These are phyloP conservation scores for Eciton burchellii DNA, from an alignment of 1,140 invertebrate genomes.

Conservation along the genomic window DNA sequence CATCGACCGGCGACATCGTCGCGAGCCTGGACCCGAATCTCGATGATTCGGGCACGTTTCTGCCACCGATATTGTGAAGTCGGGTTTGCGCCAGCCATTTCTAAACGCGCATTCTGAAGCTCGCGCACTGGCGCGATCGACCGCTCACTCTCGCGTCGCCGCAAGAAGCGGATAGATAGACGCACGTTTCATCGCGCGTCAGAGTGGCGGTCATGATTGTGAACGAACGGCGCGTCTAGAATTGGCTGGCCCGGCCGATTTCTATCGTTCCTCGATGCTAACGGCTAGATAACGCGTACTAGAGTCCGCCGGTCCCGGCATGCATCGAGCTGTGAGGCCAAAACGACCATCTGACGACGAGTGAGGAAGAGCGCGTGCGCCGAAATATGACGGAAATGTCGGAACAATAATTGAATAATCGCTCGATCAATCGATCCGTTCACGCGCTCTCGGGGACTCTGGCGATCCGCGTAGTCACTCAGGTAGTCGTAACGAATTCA, in stretches of 20 bases:
- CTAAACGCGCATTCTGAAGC: slow-evolving; percentile 69
- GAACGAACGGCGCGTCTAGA: slow-evolving; percentile 40
- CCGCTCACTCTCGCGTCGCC: slow-evolving; percentile 27
- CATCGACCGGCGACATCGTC: slow-evolving; percentile 84
- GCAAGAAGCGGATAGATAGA: neutral
- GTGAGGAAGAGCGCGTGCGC: slow-evolving; percentile 18
- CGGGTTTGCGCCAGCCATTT: slow-evolving; percentile 83
- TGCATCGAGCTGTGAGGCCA: slow-evolving; percentile 62
- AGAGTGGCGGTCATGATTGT: neutral
- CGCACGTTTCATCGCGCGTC: neutral
- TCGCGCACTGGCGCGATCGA: slow-evolving; percentile 30
- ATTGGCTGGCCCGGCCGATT: slow-evolving; percentile 68
- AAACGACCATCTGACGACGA: slow-evolving; percentile 59
- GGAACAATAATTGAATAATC: neutral
- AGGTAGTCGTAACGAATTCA: slow-evolving; percentile 66
- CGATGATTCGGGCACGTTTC: slow-evolving; percentile 89
- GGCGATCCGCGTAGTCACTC: slow-evolving; percentile 56
- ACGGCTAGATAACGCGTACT: slow-evolving; percentile 66
- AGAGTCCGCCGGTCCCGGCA: slow-evolving; percentile 62
- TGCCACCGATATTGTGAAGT: slow-evolving; percentile 88
- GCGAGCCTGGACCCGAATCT: slow-evolving; percentile 86
- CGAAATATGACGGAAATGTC: slow-evolving; percentile 2
- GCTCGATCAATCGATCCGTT: slow-evolving; percentile 35
- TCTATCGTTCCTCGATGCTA: slow-evolving; percentile 61
- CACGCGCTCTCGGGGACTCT: slow-evolving; percentile 10